Conservation (phyloP, 2,888 invertebrate genomes). For the Quadriops clusia region DNA sequence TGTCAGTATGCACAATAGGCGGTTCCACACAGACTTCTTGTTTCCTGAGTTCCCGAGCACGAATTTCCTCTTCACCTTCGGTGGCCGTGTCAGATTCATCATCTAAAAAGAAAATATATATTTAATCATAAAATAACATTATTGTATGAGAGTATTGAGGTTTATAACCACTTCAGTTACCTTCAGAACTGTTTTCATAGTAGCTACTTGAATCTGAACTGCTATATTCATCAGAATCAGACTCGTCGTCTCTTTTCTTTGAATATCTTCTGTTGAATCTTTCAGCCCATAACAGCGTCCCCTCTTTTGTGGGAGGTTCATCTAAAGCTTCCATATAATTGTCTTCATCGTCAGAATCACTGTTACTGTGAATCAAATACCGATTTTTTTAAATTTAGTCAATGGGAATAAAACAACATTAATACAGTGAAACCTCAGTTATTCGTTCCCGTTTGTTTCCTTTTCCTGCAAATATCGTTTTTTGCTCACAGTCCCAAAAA, state of each 20-base stretch:
- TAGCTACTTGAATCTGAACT: conserved; percentile 38
- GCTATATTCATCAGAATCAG: conserved; percentile 28
- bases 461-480: no score
- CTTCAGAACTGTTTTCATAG: conserved; percentile 39
- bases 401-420: no score
- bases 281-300: conserved; percentile 56
- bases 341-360: conserved; percentile 51
- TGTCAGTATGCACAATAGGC: conserved; percentile 50
- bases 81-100: conserved; percentile 59
- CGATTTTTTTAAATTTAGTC: no score
- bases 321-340: conserved; percentile 58
- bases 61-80: conserved; percentile 58
- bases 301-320: conserved; percentile 50
- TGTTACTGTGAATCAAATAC: conserved; percentile 36
- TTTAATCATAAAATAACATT: conserved; percentile 8
- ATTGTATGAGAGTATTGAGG: conserved; percentile 1
- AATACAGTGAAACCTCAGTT: no score
- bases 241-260: conserved; percentile 28
- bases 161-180: conserved; percentile 25
- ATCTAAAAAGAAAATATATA: conserved; percentile 35
- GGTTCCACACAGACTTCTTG: conserved; percentile 57
- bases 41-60: conserved; percentile 52
- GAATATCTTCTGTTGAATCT: conserved; percentile 51
- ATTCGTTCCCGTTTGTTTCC: no score
- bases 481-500: no score